phyloP scores from a whole-genome alignment of 2,888 invertebrate genomes.

The Linyphia triangularis region DNA sequence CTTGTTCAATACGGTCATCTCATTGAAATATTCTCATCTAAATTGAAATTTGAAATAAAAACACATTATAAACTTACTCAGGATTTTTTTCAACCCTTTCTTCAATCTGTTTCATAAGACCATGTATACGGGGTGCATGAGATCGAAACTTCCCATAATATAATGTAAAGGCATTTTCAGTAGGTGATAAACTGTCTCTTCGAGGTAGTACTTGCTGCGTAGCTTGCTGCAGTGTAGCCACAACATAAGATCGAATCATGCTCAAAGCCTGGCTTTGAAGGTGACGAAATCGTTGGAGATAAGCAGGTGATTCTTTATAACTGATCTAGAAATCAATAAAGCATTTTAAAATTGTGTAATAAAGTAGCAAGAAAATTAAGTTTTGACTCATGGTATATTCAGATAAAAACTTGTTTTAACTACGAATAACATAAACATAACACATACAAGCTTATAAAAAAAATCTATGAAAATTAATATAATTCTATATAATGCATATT shows the following conservation, averaged over 20 bases:
- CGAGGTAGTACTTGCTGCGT: constrained; percentile 85
- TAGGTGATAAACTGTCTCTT: constrained; percentile 78
- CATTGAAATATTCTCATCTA: too few species aligned
- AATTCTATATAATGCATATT: background rate
- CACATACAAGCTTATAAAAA: background rate
- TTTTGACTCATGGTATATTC: background rate
- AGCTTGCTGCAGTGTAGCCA: constrained; percentile 87
- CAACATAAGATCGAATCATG: constrained; percentile 89
- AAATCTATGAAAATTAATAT: background rate
- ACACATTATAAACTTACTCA: constrained; percentile 87
- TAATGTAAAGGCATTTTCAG: constrained; percentile 85
- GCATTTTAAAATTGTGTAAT: background rate
- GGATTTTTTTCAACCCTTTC: constrained; percentile 85
- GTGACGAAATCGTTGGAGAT: constrained; percentile 90
- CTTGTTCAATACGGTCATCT: too few species aligned
- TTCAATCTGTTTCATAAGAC: constrained; percentile 91
- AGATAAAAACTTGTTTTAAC: background rate
- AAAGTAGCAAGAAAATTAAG: background rate
- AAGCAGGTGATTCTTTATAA: constrained; percentile 91
- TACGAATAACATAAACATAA: background rate
- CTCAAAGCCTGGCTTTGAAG: constrained; percentile 89
- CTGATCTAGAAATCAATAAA: constrained; percentile 83
- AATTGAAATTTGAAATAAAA: too few species aligned
- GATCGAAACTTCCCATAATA: constrained; percentile 97
- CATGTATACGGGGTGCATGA: constrained; percentile 90